phyloP scores from a whole-genome alignment of 2,113 vertebrate genomes.

The Mesembrinibis cayennensis region DNA sequence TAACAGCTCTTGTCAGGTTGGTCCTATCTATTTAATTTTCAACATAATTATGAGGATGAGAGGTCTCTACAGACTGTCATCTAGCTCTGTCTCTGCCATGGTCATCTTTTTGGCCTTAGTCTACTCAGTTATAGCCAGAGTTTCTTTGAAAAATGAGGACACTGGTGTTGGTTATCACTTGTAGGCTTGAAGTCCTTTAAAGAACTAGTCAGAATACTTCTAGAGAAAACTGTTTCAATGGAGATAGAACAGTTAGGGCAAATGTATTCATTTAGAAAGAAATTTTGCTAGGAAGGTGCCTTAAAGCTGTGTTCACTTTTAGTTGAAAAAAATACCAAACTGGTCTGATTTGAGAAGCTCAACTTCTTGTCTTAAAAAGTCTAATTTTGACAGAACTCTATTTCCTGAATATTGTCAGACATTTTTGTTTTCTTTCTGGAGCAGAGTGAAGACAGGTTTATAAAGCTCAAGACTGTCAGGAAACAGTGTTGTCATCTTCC shows the following conservation, averaged over 20 bases:
- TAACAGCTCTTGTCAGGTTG: conserved; percentile 55
- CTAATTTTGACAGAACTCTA: background rate
- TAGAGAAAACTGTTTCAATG: background rate
- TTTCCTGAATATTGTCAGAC: background rate
- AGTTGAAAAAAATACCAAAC: background rate
- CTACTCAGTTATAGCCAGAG: background rate
- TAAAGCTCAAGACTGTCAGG: background rate
- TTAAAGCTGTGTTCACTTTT: background rate
- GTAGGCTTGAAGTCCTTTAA: background rate
- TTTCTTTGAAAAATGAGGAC: background rate
- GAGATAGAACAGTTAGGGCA: background rate
- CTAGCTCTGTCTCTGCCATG: background rate
- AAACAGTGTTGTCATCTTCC: background rate
- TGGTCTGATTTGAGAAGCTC: background rate
- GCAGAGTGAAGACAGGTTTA: background rate
- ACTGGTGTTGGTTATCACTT: background rate
- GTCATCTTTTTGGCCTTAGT: background rate
- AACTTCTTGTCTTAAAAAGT: background rate
- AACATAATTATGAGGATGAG: background rate
- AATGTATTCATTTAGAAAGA: background rate
- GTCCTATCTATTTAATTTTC: background rate
- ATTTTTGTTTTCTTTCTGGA: background rate
- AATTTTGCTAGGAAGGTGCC: background rate
- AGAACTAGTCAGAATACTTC: background rate
- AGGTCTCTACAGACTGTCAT: background rate